Evolutionary conservation across 2,113 vertebrate species (phyloP), one percentile per base, ranked within the genome.

Genomic region (Bombycilla garrulus): DNA sequence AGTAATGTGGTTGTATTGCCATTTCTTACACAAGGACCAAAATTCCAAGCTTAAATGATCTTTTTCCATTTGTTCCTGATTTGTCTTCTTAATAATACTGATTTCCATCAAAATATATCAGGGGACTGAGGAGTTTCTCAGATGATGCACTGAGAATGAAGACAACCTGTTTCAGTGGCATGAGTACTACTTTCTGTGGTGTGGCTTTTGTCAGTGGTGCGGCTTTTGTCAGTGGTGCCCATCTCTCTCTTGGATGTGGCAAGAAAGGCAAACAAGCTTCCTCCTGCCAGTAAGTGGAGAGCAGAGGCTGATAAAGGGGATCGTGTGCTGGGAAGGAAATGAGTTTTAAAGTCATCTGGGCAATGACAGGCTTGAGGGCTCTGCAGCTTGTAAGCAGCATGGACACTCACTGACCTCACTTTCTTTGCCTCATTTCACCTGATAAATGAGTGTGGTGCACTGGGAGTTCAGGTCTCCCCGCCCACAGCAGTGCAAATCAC

Each of bases 341-440:
- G 87, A 72, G 40, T 67, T 93, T 92, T 88, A 78, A 93, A 95
- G 53, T 92, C 92, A 95, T 91, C 61, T 72, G 71, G 78, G 92
- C 90, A 94, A 65, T 83, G 83, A 95, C 87, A 96, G 91, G 57
- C 79, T 91, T 62, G 83, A 95, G 73, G 58, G 92, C 80, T 96
- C 92, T 92, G 95, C 81, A 93, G 88, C 90, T 92, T 92, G 62
- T 86, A 96, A 96, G 74, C 79, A 81, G 84, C 53, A 69, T 71
- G 85, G 96, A 92, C 93, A 91, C 71, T 91, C 28, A 18, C 69
- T 95, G 95, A 96, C 95, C 94, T 94, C 23, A 15, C 97, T 94
- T 95, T 93, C 93, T 87, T 85, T 97, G 95, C 96, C 91, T 97
- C 96, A 95, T 97, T 97, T 97, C 96, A 93, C 88, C 96, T 97